A percentile compares a stretch with the other conserved stretches of the same genome.
These are phyloP conservation scores for Morone saxatilis DNA, from an alignment of 2,113 vertebrate species.

Conservation along the genomic window DNA sequence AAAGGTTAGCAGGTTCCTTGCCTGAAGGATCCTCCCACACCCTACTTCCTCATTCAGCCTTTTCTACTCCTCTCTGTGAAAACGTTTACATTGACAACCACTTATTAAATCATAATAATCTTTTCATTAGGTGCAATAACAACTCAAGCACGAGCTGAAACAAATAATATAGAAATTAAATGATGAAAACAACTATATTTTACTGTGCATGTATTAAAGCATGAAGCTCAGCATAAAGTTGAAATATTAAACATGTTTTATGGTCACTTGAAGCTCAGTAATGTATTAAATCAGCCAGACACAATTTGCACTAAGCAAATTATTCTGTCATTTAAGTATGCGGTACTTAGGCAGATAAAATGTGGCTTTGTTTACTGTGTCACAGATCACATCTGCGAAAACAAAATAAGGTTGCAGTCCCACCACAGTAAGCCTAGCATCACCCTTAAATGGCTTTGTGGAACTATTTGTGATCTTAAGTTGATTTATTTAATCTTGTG, in stretches of 20 bases:
- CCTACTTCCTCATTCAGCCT: background rate
- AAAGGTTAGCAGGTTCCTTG: conserved; percentile 12
- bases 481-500: conserved; percentile 13
- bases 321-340: background rate
- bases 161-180: background rate
- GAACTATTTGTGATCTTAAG: background rate
- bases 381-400: conserved; percentile 10
- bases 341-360: conserved; percentile 3
- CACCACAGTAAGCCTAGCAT: background rate
- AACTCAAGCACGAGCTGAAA: conserved; percentile 1
- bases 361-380: background rate
- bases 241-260: conserved; percentile 6
- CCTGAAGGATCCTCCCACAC: conserved; percentile 49
- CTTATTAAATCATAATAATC: background rate
- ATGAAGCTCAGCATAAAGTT: background rate
- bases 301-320: background rate
- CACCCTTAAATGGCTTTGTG: background rate
- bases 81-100: background rate
- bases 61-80: background rate
- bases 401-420: conserved; percentile 11
- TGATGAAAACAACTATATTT: background rate
- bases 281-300: background rate
- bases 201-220: background rate
- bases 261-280: background rate
- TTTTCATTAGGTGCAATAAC: background rate